phyloP scores from a whole-genome alignment of 2,113 vertebrate species.

The Puntigrus tetrazona region DNA sequence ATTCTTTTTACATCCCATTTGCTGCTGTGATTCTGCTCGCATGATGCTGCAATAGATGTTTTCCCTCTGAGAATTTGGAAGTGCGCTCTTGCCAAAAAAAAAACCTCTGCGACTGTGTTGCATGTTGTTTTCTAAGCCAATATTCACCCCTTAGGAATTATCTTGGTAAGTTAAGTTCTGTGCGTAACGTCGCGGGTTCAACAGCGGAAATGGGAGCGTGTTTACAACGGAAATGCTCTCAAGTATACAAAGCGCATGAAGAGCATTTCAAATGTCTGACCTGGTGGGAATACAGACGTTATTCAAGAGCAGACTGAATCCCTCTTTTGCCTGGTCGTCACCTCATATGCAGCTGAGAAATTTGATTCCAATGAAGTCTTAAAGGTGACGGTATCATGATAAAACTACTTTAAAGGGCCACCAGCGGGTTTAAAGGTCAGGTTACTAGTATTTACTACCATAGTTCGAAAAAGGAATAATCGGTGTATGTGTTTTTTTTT shows the following conservation, averaged over 20 bases:
- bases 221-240: constrained; percentile 26
- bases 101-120: constrained; percentile 45
- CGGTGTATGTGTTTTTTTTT: not conserved
- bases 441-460: not conserved
- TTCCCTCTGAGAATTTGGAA: constrained; percentile 48
- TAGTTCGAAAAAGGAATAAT: not conserved
- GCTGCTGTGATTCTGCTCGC: constrained; percentile 61
- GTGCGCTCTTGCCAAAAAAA: constrained; percentile 37
- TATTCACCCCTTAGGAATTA: constrained; percentile 37
- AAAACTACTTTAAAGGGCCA: not conserved
- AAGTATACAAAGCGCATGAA: constrained; percentile 12
- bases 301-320: constrained; percentile 21
- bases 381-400: not conserved
- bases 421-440: not conserved
- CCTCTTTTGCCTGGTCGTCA: not conserved
- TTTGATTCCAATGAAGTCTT: not conserved
- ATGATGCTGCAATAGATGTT: constrained; percentile 60
- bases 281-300: constrained; percentile 36
- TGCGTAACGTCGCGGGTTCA: constrained; percentile 35
- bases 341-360: not conserved
- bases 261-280: constrained; percentile 41
- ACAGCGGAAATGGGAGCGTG: constrained; percentile 32
- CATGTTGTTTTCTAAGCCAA: constrained; percentile 51
- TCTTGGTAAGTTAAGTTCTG: constrained; percentile 49
- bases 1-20: constrained; percentile 70